Percentiles rank a stretch among this genome's conserved stretches.
Evolutionary conservation across 2,888 invertebrate species (phyloP).

Genomic region (Mechanitis messenoides): DNA sequence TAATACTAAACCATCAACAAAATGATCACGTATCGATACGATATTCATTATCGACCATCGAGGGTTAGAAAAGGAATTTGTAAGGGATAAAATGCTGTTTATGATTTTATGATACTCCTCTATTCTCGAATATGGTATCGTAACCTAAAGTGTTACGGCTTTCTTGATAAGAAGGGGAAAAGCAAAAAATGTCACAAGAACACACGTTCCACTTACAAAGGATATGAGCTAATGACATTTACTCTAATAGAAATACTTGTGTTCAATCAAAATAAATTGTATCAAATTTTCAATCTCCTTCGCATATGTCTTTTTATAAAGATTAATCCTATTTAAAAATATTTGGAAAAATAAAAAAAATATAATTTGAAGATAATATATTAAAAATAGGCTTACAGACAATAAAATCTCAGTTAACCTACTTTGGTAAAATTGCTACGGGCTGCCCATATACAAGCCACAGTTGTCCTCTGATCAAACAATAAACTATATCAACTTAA

Average conservation of each 20-base stretch:
- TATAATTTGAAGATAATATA: too few species aligned
- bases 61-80: slow-evolving; percentile 48
- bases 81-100: slow-evolving; percentile 61
- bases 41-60: slow-evolving; percentile 57
- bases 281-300: not conserved
- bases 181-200: slow-evolving; percentile 41
- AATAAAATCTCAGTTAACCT: not conserved
- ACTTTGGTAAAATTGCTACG: slow-evolving; percentile 1
- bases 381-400: too few species aligned
- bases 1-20: slow-evolving; percentile 25
- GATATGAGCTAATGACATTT: slow-evolving; percentile 51
- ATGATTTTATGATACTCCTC: slow-evolving; percentile 63
- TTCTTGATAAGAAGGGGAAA: slow-evolving; percentile 44
- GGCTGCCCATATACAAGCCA: not conserved
- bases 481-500: slow-evolving; percentile 54
- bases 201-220: slow-evolving; percentile 43
- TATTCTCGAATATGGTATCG: slow-evolving; percentile 61
- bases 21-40: slow-evolving; percentile 49
- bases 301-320: too few species aligned
- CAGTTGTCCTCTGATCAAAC: slow-evolving; percentile 24
- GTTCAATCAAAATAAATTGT: not conserved
- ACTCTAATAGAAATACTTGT: slow-evolving; percentile 39
- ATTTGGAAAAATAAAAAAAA: too few species aligned
- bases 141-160: slow-evolving; percentile 62
- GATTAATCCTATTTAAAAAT: too few species aligned